phyloP scores from a whole-genome alignment of 2,888 invertebrate genomes.

The Drosophila cognata region DNA sequence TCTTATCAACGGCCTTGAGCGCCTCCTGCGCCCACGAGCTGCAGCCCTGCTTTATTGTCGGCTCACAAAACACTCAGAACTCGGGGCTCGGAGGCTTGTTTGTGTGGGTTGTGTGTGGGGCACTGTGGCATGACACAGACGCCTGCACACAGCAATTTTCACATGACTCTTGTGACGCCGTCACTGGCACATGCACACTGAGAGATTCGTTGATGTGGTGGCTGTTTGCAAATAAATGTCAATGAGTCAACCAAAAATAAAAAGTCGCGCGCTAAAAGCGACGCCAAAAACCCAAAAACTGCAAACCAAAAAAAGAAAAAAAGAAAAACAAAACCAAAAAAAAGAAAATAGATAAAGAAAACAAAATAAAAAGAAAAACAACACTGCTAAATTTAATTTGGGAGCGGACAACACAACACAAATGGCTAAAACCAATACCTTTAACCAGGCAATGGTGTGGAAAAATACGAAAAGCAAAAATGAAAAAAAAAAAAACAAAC shows the following conservation, averaged over 20 bases:
- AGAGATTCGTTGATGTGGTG: slow-evolving; percentile 3
- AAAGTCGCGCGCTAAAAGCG: slow-evolving; percentile 46
- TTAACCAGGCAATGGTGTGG: slow-evolving; percentile 46
- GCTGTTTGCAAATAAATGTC: slow-evolving; percentile 56
- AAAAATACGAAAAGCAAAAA: slow-evolving; percentile 51
- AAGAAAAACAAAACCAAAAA: slow-evolving; percentile 11
- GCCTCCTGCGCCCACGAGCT: slow-evolving; percentile 33
- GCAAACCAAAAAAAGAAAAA: slow-evolving; percentile 7
- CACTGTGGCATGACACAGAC: slow-evolving; percentile 36
- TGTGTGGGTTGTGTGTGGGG: not conserved
- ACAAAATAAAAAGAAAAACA: slow-evolving; percentile 19
- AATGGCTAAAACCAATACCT: slow-evolving; percentile 44
- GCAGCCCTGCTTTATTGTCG: slow-evolving; percentile 21
- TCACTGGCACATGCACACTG: slow-evolving; percentile 8
- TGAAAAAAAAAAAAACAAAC: slow-evolving; percentile 17
- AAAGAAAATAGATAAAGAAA: slow-evolving; percentile 3
- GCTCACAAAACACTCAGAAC: slow-evolving; percentile 41
- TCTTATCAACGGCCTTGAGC: slow-evolving; percentile 70
- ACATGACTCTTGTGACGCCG: slow-evolving; percentile 48
- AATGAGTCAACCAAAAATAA: slow-evolving; percentile 57
- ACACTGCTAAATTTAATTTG: slow-evolving; percentile 52
- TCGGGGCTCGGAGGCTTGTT: not conserved
- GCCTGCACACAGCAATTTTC: slow-evolving; percentile 28
- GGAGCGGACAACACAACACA: slow-evolving; percentile 11
- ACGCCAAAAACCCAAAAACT: slow-evolving; percentile 37